Evolutionary conservation across 2,113 vertebrate species (phyloP).

Genomic region (Rhodinocichla rosea): DNA sequence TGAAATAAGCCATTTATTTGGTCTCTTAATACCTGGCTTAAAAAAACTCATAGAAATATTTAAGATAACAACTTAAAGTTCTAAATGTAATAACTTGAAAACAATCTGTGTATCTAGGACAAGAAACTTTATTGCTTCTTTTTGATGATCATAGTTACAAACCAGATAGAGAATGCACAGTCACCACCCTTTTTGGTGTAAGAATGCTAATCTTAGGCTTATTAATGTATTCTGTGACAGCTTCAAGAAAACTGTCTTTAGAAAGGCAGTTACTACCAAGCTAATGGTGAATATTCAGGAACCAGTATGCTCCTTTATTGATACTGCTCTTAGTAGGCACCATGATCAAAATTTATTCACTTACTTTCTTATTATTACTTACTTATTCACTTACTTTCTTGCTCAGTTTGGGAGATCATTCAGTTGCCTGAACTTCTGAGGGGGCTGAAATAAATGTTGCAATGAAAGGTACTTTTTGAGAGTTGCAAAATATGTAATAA

Average conservation of each 20-base stretch:
- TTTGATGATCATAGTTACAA: not conserved
- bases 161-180: not conserved
- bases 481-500: not conserved
- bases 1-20: not conserved
- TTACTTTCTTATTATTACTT: not conserved
- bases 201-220: not conserved
- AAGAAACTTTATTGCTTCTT: not conserved
- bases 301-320: not conserved
- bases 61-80: not conserved
- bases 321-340: not conserved
- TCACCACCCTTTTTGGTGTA: not conserved
- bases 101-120: not conserved
- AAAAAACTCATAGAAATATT: not conserved
- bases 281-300: not conserved
- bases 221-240: not conserved
- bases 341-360: fast-evolving
- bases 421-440: not conserved
- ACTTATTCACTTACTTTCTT: not conserved
- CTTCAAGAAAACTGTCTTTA: not conserved
- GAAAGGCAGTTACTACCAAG: not conserved
- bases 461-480: not conserved
- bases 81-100: not conserved
- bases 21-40: not conserved
- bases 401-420: not conserved
- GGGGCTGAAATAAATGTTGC: not conserved